These are phyloP conservation scores for Orchesellides sinensis DNA, from an alignment of 2,888 invertebrate genomes.

Conservation along the genomic window DNA sequence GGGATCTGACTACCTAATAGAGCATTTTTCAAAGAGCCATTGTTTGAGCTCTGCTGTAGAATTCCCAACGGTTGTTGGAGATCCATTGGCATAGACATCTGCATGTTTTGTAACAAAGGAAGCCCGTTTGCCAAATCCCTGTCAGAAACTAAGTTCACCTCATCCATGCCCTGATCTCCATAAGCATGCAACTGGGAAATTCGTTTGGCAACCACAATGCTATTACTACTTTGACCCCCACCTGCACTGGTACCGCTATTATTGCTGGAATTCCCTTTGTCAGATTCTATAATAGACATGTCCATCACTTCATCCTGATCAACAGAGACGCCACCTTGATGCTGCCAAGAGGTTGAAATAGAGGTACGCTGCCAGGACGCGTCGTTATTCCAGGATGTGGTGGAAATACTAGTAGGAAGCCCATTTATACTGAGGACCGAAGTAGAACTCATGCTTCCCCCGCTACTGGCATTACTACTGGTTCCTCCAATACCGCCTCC, in stretches of 20 bases:
- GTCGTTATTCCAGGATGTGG: constrained; percentile 34
- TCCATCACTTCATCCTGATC: constrained; percentile 74
- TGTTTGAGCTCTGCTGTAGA: constrained; percentile 17
- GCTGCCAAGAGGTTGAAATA: constrained; percentile 36
- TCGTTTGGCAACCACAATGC: constrained; percentile 31
- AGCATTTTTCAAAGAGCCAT: constrained; percentile 35
- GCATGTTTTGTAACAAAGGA: constrained; percentile 69
- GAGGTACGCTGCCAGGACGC: constrained; percentile 32
- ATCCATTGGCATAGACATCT: constrained; percentile 70
- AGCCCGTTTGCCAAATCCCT: constrained; percentile 67
- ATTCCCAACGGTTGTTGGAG: constrained; percentile 71
- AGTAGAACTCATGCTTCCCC: constrained; percentile 1
- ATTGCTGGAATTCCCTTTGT: constrained; percentile 32
- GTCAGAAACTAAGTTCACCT: constrained; percentile 68
- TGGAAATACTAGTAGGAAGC: constrained; percentile 21
- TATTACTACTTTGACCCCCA: neutral
- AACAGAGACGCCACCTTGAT: constrained; percentile 34
- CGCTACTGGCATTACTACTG: neutral
- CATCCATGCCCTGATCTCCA: constrained; percentile 67
- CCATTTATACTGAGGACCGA: constrained; percentile 43
- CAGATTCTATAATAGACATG: constrained; percentile 72
- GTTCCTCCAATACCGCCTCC: constrained; percentile 18
- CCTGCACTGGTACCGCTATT: neutral
- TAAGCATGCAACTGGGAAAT: constrained; percentile 27
- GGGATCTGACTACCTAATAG: constrained; percentile 41